These are phyloP conservation scores for Papilio elwesi DNA, from an alignment of 2,888 invertebrate genomes.

Conservation along the genomic window DNA sequence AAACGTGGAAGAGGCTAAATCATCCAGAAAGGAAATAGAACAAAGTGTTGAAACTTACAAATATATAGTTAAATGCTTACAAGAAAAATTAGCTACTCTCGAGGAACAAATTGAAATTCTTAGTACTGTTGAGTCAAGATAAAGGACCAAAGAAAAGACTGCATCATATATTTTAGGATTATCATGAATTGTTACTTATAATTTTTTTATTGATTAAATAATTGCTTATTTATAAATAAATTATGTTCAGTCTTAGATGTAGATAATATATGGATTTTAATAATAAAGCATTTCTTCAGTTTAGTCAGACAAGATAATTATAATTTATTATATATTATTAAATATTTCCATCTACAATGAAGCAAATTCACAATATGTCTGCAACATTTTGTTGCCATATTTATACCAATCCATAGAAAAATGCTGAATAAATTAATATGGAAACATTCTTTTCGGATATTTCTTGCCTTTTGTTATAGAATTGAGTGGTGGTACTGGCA, in stretches of 20 bases:
- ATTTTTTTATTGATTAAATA: slow-evolving; percentile 6
- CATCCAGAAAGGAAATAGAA: slow-evolving; percentile 63
- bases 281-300: not conserved
- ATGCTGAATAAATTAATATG: too few relatives aligned
- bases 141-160: slow-evolving; percentile 41
- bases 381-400: too few relatives aligned
- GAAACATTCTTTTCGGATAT: too few relatives aligned
- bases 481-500: too few relatives aligned
- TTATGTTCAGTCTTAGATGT: slow-evolving; percentile 12
- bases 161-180: not conserved
- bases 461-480: too few relatives aligned
- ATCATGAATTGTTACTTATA: slow-evolving; percentile 6
- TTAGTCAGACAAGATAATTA: not conserved
- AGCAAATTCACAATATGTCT: too few relatives aligned
- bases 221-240: not conserved
- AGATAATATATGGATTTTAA: not conserved
- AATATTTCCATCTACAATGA: too few relatives aligned
- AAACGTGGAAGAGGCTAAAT: slow-evolving; percentile 58
- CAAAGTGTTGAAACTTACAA: slow-evolving; percentile 68
- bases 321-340: too few relatives aligned
- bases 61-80: slow-evolving; percentile 74
- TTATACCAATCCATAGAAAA: too few relatives aligned
- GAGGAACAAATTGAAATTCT: slow-evolving; percentile 79
- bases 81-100: slow-evolving; percentile 75
- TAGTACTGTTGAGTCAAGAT: slow-evolving; percentile 73